A percentile compares a stretch with the other conserved stretches of the same genome.
These are phyloP conservation scores for Sceliomorpha sp. DNA, from an alignment of 2,888 invertebrate species.

Conservation along the genomic window DNA sequence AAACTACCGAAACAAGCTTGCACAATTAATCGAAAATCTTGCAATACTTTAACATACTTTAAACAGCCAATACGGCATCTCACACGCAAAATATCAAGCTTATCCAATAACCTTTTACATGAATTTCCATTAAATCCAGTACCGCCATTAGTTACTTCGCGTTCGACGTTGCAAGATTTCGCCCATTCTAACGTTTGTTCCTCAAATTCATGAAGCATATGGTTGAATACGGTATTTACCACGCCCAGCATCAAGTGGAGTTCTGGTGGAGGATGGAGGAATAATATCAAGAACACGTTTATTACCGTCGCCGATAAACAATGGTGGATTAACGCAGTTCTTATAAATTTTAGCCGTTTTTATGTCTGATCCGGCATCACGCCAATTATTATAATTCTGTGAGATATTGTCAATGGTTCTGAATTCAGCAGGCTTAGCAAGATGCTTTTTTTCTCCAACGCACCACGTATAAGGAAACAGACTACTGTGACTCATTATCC, in stretches of 20 bases:
- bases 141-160: slow-evolving; percentile 6
- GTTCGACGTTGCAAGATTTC: slow-evolving; percentile 13
- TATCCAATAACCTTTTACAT: slow-evolving; percentile 1
- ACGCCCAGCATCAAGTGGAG: slow-evolving; percentile 23
- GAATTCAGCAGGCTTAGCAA: background rate
- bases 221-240: slow-evolving; percentile 9
- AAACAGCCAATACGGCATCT: background rate
- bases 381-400: slow-evolving; percentile 9
- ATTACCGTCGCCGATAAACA: slow-evolving; percentile 3
- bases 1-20: too few species aligned
- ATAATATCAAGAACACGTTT: slow-evolving; percentile 15
- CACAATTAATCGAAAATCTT: slow-evolving; percentile 1
- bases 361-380: slow-evolving; percentile 1
- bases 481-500: slow-evolving; percentile 31
- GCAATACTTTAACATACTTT: slow-evolving; percentile 4
- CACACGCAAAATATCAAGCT: slow-evolving; percentile 5
- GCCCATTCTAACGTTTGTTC: slow-evolving; percentile 4
- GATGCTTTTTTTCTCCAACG: slow-evolving; percentile 11
- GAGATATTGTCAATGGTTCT: slow-evolving; percentile 10
- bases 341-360: slow-evolving; percentile 7
- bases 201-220: slow-evolving; percentile 12
- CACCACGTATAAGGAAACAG: slow-evolving; percentile 23
- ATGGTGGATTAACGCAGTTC: slow-evolving; percentile 21
- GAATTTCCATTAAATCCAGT: slow-evolving; percentile 12
- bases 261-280: slow-evolving; percentile 28